Evolutionary conservation across 2,888 invertebrate genomes (phyloP).

Genomic region (Spodoptera picta): DNA sequence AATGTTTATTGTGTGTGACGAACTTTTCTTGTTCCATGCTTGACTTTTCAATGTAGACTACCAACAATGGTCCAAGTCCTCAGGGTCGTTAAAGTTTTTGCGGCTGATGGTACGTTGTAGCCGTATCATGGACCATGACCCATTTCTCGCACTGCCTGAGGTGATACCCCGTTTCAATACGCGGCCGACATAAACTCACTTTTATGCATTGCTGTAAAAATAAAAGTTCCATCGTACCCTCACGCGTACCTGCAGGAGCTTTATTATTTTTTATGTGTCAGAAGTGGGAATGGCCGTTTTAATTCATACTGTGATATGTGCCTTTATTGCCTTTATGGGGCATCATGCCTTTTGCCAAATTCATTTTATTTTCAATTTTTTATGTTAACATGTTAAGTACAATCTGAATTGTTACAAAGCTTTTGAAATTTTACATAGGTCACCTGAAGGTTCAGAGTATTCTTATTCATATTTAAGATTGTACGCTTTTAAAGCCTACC

Average conservation of each 20-base stretch:
- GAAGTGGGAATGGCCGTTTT: conserved; percentile 46
- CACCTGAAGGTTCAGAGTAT: not conserved
- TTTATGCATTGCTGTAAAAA: conserved; percentile 69
- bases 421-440: not conserved
- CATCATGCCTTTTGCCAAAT: conserved; percentile 26
- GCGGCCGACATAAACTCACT: conserved; percentile 63
- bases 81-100: conserved; percentile 22
- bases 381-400: conserved; percentile 17
- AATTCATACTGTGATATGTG: conserved; percentile 46
- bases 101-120: conserved; percentile 52
- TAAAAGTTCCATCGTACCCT: conserved; percentile 59
- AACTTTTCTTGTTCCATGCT: not conserved
- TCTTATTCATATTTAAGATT: conserved; percentile 7
- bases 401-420: not conserved
- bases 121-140: conserved; percentile 79
- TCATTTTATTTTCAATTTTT: conserved; percentile 24
- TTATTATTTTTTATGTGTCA: conserved; percentile 58
- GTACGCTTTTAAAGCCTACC: conserved; percentile 13
- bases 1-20: not conserved
- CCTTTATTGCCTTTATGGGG: conserved; percentile 44
- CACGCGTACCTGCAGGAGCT: conserved; percentile 49
- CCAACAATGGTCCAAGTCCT: conserved; percentile 2
- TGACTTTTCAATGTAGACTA: not conserved
- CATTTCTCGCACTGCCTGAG: conserved; percentile 68
- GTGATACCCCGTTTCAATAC: conserved; percentile 73